Percentiles rank a stretch among this genome's conserved stretches.
Conservation (phyloP, 2,113 vertebrate species). For the Tachuris rubrigastra region DNA sequence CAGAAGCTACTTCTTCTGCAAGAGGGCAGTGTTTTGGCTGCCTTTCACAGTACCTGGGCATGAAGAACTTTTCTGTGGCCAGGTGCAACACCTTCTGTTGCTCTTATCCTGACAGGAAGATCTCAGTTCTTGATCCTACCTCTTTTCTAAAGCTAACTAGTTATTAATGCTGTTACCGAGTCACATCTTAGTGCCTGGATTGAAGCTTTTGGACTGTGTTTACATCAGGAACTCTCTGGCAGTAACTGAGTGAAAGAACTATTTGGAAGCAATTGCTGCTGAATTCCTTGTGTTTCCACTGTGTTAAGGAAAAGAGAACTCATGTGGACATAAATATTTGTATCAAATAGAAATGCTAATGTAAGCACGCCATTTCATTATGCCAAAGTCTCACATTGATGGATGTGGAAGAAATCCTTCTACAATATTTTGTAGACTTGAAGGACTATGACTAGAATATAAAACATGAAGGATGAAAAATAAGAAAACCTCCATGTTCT, state of each 20-base stretch:
- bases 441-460: background rate
- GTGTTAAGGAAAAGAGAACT: background rate
- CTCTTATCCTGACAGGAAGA: background rate
- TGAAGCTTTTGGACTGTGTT: background rate
- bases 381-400: background rate
- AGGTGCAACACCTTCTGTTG: background rate
- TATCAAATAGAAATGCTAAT: background rate
- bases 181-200: background rate
- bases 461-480: background rate
- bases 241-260: background rate
- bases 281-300: background rate
- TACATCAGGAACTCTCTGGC: background rate
- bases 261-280: background rate
- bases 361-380: background rate
- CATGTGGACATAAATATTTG: constrained; percentile 1
- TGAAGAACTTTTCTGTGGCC: background rate
- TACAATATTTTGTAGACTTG: background rate
- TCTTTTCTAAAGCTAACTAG: background rate
- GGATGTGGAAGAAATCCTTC: background rate
- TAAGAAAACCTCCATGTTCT: background rate
- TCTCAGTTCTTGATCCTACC: background rate
- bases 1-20: background rate
- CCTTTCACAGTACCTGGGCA: background rate
- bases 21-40: background rate
- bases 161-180: background rate